phyloP scores from a whole-genome alignment of 2,797 vertebrate genomes.

The Loriculus beryllinus region DNA sequence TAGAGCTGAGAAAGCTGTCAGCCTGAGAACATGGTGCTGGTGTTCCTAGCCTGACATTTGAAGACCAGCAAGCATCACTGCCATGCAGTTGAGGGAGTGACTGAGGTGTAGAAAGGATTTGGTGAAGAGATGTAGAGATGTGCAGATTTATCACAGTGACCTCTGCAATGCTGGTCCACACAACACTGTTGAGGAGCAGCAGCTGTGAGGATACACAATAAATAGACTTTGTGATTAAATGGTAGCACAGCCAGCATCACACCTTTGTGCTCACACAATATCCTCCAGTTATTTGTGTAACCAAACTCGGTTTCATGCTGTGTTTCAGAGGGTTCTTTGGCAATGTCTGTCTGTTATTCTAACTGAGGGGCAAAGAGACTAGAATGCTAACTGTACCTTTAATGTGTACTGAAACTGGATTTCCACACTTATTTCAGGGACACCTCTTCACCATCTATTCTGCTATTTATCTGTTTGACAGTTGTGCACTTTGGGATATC shows the following conservation, averaged over 20 bases:
- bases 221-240: background rate
- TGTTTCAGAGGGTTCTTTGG: background rate
- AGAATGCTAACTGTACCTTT: background rate
- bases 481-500: background rate
- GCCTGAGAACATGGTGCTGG: accelerated
- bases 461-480: background rate
- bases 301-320: accelerated
- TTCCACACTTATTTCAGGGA: background rate
- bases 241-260: background rate
- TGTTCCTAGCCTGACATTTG: background rate
- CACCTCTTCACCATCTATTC: background rate
- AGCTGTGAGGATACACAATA: background rate
- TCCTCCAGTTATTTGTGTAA: background rate
- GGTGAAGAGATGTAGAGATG: background rate
- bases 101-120: background rate
- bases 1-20: background rate
- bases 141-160: background rate
- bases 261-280: too few relatives aligned
- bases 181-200: background rate
- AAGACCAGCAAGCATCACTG: background rate
- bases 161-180: background rate
- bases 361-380: background rate
- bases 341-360: background rate
- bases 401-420: background rate
- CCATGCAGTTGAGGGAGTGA: too few relatives aligned